These are phyloP conservation scores for Forbesichthys papilliferus DNA, from an alignment of 2,113 vertebrate species.

Conservation along the genomic window DNA sequence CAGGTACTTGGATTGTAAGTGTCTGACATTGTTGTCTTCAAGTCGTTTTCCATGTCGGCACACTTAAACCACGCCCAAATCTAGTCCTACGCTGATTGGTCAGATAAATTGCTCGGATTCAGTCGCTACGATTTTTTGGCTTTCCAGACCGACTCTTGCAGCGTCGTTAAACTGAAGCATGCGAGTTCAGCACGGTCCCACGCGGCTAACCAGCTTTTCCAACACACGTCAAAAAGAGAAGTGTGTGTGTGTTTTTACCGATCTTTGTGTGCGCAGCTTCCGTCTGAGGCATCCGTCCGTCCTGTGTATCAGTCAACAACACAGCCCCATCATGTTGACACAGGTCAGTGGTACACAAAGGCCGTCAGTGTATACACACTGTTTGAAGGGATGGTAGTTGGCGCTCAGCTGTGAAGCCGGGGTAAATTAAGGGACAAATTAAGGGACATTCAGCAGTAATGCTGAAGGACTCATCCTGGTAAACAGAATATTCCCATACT, in stretches of 20 bases:
- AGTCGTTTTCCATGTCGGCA: too few relatives aligned
- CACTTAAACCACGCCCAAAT: too few relatives aligned
- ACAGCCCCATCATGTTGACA: conserved; percentile 53
- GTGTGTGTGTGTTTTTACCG: conserved; percentile 1
- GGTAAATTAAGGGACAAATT: conserved; percentile 10
- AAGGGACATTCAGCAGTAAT: conserved; percentile 11
- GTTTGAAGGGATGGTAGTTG: conserved; percentile 51
- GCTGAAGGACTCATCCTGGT: background rate
- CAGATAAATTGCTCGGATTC: too few relatives aligned
- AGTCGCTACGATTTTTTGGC: too few relatives aligned
- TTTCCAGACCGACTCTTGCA: too few relatives aligned
- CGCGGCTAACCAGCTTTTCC: background rate
- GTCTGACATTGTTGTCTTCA: too few relatives aligned
- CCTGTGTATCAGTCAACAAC: conserved; percentile 55
- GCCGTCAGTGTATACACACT: conserved; percentile 10
- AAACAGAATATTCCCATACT: background rate
- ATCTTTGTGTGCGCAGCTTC: conserved; percentile 18
- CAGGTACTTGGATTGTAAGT: too few relatives aligned
- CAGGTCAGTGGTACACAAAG: conserved; percentile 49
- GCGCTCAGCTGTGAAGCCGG: conserved; percentile 46
- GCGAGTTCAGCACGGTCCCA: too few relatives aligned
- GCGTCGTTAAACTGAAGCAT: too few relatives aligned
- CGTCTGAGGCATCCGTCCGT: conserved; percentile 33
- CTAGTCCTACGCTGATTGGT: too few relatives aligned
- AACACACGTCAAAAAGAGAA: background rate